Evolutionary conservation across 2,797 vertebrate species (phyloP).

Genomic region (Coranthus polyacanthus): DNA sequence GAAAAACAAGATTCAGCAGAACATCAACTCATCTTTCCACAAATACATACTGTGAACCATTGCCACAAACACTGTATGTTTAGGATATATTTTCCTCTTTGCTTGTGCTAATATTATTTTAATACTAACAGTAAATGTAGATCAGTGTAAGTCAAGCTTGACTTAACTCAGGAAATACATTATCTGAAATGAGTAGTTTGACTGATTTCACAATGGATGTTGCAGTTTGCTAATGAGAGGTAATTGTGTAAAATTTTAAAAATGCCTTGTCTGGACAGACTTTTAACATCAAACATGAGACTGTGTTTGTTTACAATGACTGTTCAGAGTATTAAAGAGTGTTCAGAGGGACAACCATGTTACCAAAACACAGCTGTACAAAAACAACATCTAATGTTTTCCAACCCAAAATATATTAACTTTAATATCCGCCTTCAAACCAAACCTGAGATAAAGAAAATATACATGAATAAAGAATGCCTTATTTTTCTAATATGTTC

Average conservation of each 20-base stretch:
- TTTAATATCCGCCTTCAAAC: no score
- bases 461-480: not conserved
- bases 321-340: not conserved
- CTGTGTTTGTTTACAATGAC: no score
- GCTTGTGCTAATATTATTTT: not conserved
- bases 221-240: no score
- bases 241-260: no score
- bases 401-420: not conserved
- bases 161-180: not conserved
- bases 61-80: no score
- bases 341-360: no score
- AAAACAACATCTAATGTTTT: not conserved
- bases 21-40: not conserved
- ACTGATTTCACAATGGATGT: no score
- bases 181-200: no score
- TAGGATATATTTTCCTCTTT: not conserved
- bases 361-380: not conserved
- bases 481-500: not conserved
- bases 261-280: no score
- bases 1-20: constrained; percentile 3
- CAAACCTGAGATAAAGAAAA: not conserved
- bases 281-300: no score
- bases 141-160: not conserved
- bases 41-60: not conserved
- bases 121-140: not conserved